Evolutionary conservation across 64 coral and sea anemone genomes (phyloP).

Genomic region (Exaiptasia diaphana): DNA sequence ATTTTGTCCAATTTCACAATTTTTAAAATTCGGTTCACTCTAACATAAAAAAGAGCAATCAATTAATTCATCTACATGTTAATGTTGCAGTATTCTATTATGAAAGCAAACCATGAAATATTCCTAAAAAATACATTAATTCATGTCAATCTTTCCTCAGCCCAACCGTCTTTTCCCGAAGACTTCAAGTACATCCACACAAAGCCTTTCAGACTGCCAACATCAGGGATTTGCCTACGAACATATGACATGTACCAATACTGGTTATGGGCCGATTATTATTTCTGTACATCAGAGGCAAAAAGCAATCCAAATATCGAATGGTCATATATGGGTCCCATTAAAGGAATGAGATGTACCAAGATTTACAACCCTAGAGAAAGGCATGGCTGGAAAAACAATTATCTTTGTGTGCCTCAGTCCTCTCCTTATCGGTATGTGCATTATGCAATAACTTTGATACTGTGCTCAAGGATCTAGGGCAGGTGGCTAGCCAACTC

Average conservation of each 20-base stretch:
- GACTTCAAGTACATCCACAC: not conserved
- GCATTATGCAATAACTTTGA: not conserved
- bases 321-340: not conserved
- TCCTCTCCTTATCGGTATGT: not conserved
- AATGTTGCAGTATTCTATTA: not conserved
- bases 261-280: not conserved
- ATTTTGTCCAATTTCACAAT: no score
- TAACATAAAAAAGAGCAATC: not conserved
- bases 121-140: no score
- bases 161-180: not conserved
- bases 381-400: not conserved
- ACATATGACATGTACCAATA: not conserved
- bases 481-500: not conserved
- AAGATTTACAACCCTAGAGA: constrained; percentile 5
- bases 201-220: no score
- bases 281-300: not conserved
- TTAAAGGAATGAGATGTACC: not conserved
- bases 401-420: constrained; percentile 5
- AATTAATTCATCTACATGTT: not conserved
- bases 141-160: not conserved
- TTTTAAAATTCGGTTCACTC: no score
- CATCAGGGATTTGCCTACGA: not conserved
- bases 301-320: not conserved
- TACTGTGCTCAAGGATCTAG: no score
- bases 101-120: not conserved